A percentile compares a stretch with the other conserved stretches of the same genome.
Conservation (phyloP, 2,797 vertebrate genomes). For the Parauchenoglanis punctatus region DNA sequence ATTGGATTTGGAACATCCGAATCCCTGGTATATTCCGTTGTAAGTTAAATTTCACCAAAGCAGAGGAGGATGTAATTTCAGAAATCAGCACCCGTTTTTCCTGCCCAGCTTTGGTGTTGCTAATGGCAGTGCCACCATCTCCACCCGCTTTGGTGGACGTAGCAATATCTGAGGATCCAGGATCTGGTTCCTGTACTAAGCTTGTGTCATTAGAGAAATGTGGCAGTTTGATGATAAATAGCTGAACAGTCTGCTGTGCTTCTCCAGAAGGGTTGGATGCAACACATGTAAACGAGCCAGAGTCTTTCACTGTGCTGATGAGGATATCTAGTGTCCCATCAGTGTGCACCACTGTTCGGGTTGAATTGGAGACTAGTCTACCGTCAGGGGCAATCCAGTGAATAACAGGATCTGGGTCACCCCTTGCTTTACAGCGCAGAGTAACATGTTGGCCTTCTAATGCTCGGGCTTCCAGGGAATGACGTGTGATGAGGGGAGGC, state of each 20-base stretch:
- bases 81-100: constrained; percentile 93
- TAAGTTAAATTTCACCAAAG: constrained; percentile 94
- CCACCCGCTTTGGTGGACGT: constrained; percentile 92
- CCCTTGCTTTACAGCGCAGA: constrained; percentile 91
- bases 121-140: constrained; percentile 81
- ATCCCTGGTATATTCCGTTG: constrained; percentile 97
- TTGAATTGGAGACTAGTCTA: constrained; percentile 94
- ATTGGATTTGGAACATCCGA: constrained; percentile 99
- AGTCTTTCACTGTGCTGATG: constrained; percentile 97
- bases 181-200: constrained; percentile 89
- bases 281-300: constrained; percentile 95
- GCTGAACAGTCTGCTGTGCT: constrained; percentile 89
- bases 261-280: constrained; percentile 97
- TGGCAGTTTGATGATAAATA: constrained; percentile 94
- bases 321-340: constrained; percentile 96
- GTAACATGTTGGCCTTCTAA: constrained; percentile 94
- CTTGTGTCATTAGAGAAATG: constrained; percentile 92
- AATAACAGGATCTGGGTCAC: constrained; percentile 93
- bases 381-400: constrained; percentile 98
- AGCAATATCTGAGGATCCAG: constrained; percentile 95
- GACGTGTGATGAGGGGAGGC: constrained; percentile 94
- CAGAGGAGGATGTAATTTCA: constrained; percentile 91
- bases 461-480: constrained; percentile 92
- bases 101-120: constrained; percentile 86
- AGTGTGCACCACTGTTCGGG: constrained; percentile 85